Base-by-base conservation (phyloP, 2,888 invertebrate genomes). In the Acleris emargana region DNA sequence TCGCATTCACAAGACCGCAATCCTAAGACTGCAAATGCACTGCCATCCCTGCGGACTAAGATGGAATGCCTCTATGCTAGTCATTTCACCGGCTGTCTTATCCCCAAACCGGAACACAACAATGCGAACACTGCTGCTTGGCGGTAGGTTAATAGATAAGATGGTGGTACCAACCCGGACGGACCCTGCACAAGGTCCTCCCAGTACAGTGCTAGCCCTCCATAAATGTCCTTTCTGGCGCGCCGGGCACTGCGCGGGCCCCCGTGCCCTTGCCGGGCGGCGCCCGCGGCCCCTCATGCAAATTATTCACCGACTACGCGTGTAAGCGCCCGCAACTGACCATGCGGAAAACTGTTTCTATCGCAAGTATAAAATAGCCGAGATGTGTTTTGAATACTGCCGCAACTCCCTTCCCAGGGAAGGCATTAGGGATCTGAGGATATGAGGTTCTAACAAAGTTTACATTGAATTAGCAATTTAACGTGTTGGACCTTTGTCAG, bases 301-400 rank as follows among this genome's bases (percentile, higher is more conserved):
- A 87, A 87, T 87, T 86, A 86, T 86, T 87, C 83, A 84, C 82
- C 82, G 83, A 83, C 82, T 80, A 80, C 80, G 79, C 81, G 80
- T 82, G 81, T 82, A 81, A 79, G 77, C 79, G 76, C 76, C 72
- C 78, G 81, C 80, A 80, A 83, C 83, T 82, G 83, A 81, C 84
- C 81, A 80, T 69, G 72, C 68, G 75, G 76, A 74, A 72, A 73
- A 76, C 74, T 73, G 74, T 73, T 57, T 74, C 72, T 76, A 76
- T 76, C 74, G 75, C 60, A 76, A 54, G 59, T 53, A 64, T 64
- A 54, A 64, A 64, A 64, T 49, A 53, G 59, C 28, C 53, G 43
- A 50, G 58, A 54, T 59, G 58, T 49, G 64, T 59, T 53, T 38
- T 64, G 42, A 54, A 50, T 64, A 59, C 57, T 17, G 45, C 49